Evolutionary conservation across 2,797 vertebrate species (phyloP), one percentile per base, ranked within the genome.

Genomic region (Amphiprion clarkii): DNA sequence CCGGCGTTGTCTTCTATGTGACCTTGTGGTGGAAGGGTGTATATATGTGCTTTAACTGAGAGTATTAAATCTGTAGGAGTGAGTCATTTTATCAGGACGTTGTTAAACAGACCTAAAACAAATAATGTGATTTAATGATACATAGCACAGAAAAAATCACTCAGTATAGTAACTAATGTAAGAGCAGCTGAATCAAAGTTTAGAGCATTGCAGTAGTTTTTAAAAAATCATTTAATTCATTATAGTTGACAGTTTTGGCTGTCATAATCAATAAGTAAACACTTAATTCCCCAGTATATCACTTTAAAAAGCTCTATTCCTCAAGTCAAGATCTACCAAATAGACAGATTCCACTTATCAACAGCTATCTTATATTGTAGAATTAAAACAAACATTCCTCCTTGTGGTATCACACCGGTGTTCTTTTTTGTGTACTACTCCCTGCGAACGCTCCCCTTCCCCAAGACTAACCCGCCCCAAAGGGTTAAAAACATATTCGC

Each of bases 401-500:
- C 27, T 27, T 27, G 3, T 27, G 27, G 27, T 27, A 27, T 27
- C 42, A 19, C n/a, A 54, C n/a, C 12, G 12, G 7, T 36, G 36
- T 65, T 44, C 59, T 58, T 19, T 42, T 59, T 63, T 36, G 42
- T 55, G 9, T 11, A 9, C 0, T 57, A 57, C 46, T 67, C 54
- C 58, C 39, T 29, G 16, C n/a, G 40, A 74, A 62, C 2, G 54
- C 49, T 27, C 52, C 48, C 19, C 40, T 57, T 62, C 12, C 40
- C 54, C 54, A 53, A 21, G 39, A 62, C 55, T 48, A 13, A 44
- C 5, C 40, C 40, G 4, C 23, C 62, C 70, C 42, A 57, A 89
- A 78, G 71, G 76, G 82, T 82, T 90, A 80, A 91, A 85, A 87
- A 79, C 77, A 89, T 82, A 83, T 89, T 90, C 83, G 12, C 81